These are phyloP conservation scores for Sebastes variabilis DNA, from an alignment of 2,797 vertebrate genomes.

Conservation along the genomic window DNA sequence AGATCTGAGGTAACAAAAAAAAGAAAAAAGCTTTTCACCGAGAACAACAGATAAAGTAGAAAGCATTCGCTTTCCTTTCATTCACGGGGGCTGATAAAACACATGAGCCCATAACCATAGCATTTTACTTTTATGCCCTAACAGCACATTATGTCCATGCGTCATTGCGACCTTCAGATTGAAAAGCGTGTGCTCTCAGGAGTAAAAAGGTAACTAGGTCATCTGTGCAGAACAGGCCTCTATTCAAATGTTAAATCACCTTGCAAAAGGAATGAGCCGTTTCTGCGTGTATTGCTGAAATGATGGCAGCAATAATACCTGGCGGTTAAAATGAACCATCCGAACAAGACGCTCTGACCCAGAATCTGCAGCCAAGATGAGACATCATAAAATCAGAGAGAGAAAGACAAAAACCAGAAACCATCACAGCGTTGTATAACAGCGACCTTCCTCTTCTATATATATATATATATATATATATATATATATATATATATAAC, in stretches of 20 bases:
- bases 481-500: neutral
- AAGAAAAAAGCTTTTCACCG: constrained; percentile 20
- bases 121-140: constrained; percentile 47
- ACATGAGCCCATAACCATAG: constrained; percentile 17
- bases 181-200: constrained; percentile 51
- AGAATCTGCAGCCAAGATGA: constrained; percentile 36
- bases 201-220: constrained; percentile 70
- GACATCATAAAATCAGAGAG: neutral
- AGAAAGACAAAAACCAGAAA: neutral
- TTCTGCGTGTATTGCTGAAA: constrained; percentile 45
- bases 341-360: constrained; percentile 42
- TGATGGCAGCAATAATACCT: constrained; percentile 43
- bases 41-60: constrained; percentile 43
- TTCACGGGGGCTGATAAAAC: constrained; percentile 49
- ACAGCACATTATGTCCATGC: constrained; percentile 48
- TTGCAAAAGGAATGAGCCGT: constrained; percentile 59
- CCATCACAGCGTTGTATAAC: neutral
- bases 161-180: constrained; percentile 56
- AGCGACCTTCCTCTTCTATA: neutral
- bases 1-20: constrained; percentile 15
- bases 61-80: constrained; percentile 26
- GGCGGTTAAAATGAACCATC: constrained; percentile 40
- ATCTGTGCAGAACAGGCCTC: constrained; percentile 61
- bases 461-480: too few relatives aligned
- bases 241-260: constrained; percentile 69